Conservation (phyloP, 2,113 vertebrate genomes). For the Girardinichthys multiradiatus region DNA sequence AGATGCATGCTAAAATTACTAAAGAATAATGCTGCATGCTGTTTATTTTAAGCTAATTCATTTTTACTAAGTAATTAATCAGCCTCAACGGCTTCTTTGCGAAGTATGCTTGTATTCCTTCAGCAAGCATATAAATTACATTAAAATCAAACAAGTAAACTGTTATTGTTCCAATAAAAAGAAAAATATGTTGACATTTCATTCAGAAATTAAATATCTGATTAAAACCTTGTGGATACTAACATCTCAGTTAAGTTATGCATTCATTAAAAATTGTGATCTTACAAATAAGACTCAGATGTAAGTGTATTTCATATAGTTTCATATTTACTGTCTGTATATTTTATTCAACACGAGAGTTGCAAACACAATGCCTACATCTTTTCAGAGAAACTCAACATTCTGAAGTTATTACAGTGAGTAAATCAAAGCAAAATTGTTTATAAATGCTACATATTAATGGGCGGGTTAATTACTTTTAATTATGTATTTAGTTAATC, state of each 20-base stretch:
- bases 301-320: not conserved
- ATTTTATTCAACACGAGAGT: not conserved
- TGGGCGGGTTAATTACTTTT: not conserved
- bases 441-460: not conserved
- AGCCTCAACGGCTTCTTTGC: not conserved
- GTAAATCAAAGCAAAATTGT: not conserved
- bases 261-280: constrained; percentile 8
- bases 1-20: constrained; percentile 60
- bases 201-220: not conserved
- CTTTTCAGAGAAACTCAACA: no score
- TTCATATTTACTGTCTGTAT: not conserved
- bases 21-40: not conserved
- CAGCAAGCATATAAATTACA: not conserved
- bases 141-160: not conserved
- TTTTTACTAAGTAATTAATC: not conserved
- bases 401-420: no score
- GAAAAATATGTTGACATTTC: not conserved
- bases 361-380: not conserved
- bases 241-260: constrained; percentile 59
- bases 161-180: not conserved
- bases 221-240: not conserved
- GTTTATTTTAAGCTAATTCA: not conserved
- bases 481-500: constrained; percentile 1
- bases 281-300: not conserved
- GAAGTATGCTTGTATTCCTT: not conserved